These are phyloP conservation scores for Ianthella basta DNA, from an alignment of 37 sponge, comb jelly and placozoan genomes.

Conservation along the genomic window DNA sequence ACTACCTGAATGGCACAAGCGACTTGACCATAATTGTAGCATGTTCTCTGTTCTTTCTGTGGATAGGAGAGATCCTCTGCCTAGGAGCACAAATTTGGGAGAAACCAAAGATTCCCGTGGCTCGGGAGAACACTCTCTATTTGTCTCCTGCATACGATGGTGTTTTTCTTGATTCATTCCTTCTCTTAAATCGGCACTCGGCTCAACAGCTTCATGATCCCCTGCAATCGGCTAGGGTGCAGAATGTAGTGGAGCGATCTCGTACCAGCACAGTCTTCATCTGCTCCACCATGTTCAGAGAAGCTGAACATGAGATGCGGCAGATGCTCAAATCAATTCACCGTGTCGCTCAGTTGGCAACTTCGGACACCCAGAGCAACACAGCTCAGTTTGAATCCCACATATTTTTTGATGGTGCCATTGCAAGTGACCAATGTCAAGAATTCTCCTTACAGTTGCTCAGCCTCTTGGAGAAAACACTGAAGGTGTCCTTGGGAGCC, in stretches of 20 bases:
- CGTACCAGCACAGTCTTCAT: constrained; percentile 60
- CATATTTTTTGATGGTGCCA: constrained; percentile 85
- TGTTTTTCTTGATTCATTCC: constrained; percentile 74
- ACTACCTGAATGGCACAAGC: no score
- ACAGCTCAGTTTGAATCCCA: constrained; percentile 73
- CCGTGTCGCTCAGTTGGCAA: constrained; percentile 41
- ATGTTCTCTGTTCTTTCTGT: constrained; percentile 2
- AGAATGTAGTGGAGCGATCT: constrained; percentile 5
- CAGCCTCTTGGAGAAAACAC: constrained; percentile 60
- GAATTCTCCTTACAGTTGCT: constrained; percentile 75
- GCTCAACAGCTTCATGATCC: neutral
- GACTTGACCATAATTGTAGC: no score
- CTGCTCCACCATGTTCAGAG: constrained; percentile 91
- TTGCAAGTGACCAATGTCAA: constrained; percentile 50
- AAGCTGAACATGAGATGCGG: constrained; percentile 66
- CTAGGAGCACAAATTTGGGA: constrained; percentile 43
- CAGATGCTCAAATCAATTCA: constrained; percentile 81
- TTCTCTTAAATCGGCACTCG: constrained; percentile 64
- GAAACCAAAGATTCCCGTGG: constrained; percentile 56
- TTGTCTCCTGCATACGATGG: constrained; percentile 70
- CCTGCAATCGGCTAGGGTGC: neutral
- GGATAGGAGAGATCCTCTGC: constrained; percentile 53
- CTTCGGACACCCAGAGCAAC: neutral
- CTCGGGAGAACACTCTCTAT: constrained; percentile 71
- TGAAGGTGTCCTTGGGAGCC: constrained; percentile 37